These are phyloP conservation scores for Palythoa grandiflora DNA, from an alignment of 92 coral and sea anemone genomes.

Conservation along the genomic window DNA sequence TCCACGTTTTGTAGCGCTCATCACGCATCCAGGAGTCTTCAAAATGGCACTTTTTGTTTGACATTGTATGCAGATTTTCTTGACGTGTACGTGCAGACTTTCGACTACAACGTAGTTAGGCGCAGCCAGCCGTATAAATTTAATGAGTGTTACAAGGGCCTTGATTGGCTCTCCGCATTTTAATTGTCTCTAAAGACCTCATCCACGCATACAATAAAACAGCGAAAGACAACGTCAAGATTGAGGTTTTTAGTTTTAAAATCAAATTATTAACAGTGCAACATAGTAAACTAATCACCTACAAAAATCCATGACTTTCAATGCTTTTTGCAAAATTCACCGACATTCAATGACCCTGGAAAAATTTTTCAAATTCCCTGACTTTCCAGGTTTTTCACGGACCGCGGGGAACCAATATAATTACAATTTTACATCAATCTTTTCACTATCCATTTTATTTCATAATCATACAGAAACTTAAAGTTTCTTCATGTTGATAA, in stretches of 20 bases:
- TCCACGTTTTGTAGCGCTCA: constrained; percentile 19
- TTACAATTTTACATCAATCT: too few relatives aligned
- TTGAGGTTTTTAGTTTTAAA: not conserved
- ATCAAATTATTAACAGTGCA: constrained; percentile 10
- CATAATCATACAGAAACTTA: too few relatives aligned
- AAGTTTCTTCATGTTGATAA: too few relatives aligned
- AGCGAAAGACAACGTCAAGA: constrained; percentile 4
- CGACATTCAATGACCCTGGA: not conserved
- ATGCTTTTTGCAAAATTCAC: not conserved
- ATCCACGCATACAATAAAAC: not conserved
- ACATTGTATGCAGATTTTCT: constrained; percentile 5
- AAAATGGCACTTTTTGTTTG: not conserved
- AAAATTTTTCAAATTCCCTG: not conserved
- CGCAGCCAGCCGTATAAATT: not conserved
- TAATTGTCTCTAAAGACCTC: not conserved
- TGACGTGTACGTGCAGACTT: not conserved
- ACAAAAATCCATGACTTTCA: not conserved
- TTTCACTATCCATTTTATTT: too few relatives aligned
- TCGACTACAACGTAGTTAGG: not conserved
- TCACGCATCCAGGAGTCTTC: not conserved
- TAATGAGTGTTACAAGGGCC: not conserved
- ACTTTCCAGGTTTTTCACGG: not conserved
- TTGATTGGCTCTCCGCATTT: too few relatives aligned
- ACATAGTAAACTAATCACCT: constrained; percentile 4
- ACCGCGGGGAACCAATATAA: not conserved